Percentiles rank a stretch among this genome's conserved stretches.
Conservation (phyloP, 1,140 invertebrate genomes). For the Steinernema feltiae region DNA sequence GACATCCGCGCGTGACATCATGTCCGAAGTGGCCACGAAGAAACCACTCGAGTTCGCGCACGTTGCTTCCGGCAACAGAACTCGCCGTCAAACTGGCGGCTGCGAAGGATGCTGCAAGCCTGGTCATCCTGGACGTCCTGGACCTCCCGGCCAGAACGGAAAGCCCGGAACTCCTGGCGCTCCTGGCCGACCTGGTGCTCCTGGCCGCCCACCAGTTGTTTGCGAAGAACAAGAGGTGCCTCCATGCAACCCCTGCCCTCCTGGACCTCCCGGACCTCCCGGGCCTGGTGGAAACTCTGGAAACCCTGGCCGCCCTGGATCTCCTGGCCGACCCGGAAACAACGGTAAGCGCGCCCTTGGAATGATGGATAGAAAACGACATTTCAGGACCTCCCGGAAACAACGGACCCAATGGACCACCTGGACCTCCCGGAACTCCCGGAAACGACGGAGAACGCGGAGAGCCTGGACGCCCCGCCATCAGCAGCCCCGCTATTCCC, state of each 20-base stretch:
- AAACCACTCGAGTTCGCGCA: conserved; percentile 9
- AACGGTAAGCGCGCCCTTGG: conserved; percentile 11
- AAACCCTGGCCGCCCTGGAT: conserved; percentile 22
- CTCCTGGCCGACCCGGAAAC: conserved; percentile 33
- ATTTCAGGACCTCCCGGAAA: conserved; percentile 33
- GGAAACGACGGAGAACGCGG: conserved; percentile 26
- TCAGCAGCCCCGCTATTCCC: conserved; percentile 29
- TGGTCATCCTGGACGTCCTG: conserved; percentile 40
- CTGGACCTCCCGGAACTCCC: conserved; percentile 27
- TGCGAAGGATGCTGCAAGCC: conserved; percentile 44
- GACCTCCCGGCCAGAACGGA: conserved; percentile 38
- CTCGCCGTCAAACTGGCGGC: conserved; percentile 48
- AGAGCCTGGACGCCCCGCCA: conserved; percentile 33
- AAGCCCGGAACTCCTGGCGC: conserved; percentile 41
- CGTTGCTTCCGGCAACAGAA: conserved; percentile 39
- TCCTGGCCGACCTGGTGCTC: conserved; percentile 40
- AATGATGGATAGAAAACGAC: background rate
- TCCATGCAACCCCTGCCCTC: conserved; percentile 50
- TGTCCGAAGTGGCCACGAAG: conserved; percentile 37
- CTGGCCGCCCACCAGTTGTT: conserved; percentile 53
- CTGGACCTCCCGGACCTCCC: conserved; percentile 39
- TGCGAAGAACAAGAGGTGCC: conserved; percentile 53
- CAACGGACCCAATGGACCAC: conserved; percentile 31
- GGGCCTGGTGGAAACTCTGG: conserved; percentile 38
- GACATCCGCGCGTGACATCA: conserved; percentile 47